Percentiles rank a stretch among this genome's conserved stretches.
Conservation (phyloP, 2,113 vertebrate species). For the Athene cunicularia region DNA sequence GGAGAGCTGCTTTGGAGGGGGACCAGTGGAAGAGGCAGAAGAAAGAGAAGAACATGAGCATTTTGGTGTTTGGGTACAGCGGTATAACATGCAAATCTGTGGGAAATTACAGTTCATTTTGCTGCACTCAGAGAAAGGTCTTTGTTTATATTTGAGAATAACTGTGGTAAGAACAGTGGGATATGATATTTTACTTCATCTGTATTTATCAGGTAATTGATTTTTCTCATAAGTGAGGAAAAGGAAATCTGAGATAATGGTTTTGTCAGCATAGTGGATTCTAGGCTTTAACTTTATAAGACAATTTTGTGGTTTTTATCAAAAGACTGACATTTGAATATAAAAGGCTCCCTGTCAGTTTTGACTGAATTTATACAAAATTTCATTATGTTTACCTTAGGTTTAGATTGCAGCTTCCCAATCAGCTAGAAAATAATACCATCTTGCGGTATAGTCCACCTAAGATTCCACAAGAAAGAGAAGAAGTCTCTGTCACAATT, state of each 20-base stretch:
- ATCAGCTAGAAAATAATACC: neutral
- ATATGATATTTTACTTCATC: neutral
- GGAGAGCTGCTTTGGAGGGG: neutral
- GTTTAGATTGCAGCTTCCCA: constrained; percentile 60
- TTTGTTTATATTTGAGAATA: neutral
- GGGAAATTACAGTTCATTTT: neutral
- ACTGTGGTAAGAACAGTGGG: neutral
- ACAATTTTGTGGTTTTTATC: neutral
- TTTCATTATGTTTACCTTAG: constrained; percentile 46
- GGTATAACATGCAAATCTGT: neutral
- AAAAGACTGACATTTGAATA: neutral
- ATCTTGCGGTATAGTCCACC: constrained; percentile 77
- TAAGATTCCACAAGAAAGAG: constrained; percentile 72
- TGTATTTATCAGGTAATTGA: neutral
- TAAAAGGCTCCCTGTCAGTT: neutral
- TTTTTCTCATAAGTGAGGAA: neutral
- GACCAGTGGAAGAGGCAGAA: neutral
- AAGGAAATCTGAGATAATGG: neutral
- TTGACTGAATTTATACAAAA: neutral
- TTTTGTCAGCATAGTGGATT: neutral
- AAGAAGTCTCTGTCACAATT: constrained; percentile 77
- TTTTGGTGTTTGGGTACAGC: neutral
- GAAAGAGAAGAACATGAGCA: neutral
- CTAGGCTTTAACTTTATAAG: neutral
- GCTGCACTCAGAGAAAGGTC: neutral